A percentile compares a stretch with the other conserved stretches of the same genome.
These are phyloP conservation scores for Pheosia tremula DNA, from an alignment of 2,888 invertebrate genomes.

Conservation along the genomic window DNA sequence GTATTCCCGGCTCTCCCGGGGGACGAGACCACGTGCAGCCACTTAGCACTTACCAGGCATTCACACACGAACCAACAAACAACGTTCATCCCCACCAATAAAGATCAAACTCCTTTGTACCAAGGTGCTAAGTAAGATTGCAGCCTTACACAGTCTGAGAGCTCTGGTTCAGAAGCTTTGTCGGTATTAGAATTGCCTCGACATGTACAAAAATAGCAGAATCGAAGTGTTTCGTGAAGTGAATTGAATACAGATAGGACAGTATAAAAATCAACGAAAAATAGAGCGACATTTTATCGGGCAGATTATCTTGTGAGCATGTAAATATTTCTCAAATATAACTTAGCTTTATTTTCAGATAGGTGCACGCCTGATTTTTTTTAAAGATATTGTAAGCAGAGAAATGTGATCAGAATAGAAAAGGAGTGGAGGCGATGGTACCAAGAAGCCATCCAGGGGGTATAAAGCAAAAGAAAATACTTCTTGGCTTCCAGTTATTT, in stretches of 20 bases:
- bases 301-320: conserved; percentile 30
- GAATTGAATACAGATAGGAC: conserved; percentile 61
- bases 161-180: conserved; percentile 74
- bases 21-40: conserved; percentile 75
- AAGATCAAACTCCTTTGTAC: conserved; percentile 64
- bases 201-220: conserved; percentile 77
- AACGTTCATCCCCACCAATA: conserved; percentile 49
- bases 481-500: conserved; percentile 55
- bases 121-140: conserved; percentile 57
- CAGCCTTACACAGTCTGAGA: conserved; percentile 69
- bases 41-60: conserved; percentile 74
- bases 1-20: conserved; percentile 63
- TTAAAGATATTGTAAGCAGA: conserved; percentile 43
- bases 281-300: conserved; percentile 25
- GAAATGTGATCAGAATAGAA: conserved; percentile 39
- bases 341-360: conserved; percentile 42
- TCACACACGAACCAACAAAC: conserved; percentile 55
- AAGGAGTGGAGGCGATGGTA: conserved; percentile 41
- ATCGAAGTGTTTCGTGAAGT: conserved; percentile 71
- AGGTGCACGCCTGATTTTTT: conserved; percentile 39
- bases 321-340: conserved; percentile 37
- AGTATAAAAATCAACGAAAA: conserved; percentile 49
- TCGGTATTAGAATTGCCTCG: conserved; percentile 75
- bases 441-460: conserved; percentile 40
- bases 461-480: conserved; percentile 50